These are phyloP conservation scores for Melanotaenia nigrans DNA, from an alignment of 2,797 vertebrate species.

Conservation along the genomic window DNA sequence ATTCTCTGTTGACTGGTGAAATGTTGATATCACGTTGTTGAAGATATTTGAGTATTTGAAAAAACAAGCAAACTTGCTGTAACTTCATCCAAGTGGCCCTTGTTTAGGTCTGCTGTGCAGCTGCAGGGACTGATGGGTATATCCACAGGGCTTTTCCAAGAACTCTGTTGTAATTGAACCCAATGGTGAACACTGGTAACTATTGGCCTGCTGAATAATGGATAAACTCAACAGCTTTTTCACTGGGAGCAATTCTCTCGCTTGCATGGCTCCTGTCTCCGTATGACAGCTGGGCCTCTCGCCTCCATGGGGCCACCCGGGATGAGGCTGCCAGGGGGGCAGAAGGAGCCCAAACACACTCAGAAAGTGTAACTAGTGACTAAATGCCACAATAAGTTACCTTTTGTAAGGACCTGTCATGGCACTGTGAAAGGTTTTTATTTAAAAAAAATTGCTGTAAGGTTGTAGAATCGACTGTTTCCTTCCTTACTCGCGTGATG, in stretches of 20 bases:
- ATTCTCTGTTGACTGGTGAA: not conserved
- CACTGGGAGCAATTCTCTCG: slow-evolving; percentile 51
- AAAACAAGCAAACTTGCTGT: slow-evolving; percentile 9
- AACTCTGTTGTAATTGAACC: slow-evolving; percentile 57
- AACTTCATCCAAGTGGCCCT: slow-evolving; percentile 14
- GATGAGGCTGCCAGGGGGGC: slow-evolving; percentile 12
- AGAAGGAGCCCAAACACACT: slow-evolving; percentile 9
- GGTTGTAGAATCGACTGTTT: slow-evolving; percentile 13
- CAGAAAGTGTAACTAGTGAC: slow-evolving; percentile 1
- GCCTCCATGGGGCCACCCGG: slow-evolving; percentile 27
- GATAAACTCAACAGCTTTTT: slow-evolving; percentile 61
- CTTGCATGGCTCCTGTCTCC: slow-evolving; percentile 54
- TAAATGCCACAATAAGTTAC: not conserved
- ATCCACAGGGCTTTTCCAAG: slow-evolving; percentile 24
- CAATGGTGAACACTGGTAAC: slow-evolving; percentile 59
- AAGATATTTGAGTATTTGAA: slow-evolving; percentile 19
- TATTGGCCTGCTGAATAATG: slow-evolving; percentile 69
- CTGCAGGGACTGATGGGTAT: slow-evolving; percentile 29
- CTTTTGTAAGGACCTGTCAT: not conserved
- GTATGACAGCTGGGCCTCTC: slow-evolving; percentile 61
- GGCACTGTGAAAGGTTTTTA: not conserved
- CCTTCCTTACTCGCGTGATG: not conserved
- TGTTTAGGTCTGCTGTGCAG: slow-evolving; percentile 24
- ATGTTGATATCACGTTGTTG: slow-evolving; percentile 2
- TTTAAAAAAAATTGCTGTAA: not conserved